A percentile compares a stretch with the other conserved stretches of the same genome.
Conservation (phyloP, 2,113 vertebrate species). For the Oostethus manadensis region DNA sequence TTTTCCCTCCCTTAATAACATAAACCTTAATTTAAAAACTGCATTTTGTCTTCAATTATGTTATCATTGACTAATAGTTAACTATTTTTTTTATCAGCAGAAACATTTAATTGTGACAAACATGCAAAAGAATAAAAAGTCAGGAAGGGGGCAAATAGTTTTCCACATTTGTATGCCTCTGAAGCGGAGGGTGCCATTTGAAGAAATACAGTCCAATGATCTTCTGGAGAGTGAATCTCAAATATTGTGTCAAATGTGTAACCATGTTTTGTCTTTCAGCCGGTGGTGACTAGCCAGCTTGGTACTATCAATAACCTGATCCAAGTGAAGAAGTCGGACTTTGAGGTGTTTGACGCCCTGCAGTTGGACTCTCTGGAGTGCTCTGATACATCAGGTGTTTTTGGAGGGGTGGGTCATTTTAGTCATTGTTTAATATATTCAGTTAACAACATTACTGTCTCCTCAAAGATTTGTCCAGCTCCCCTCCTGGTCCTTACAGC, state of each 20-base stretch:
- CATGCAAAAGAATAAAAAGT: too few species aligned
- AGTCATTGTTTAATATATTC: background rate
- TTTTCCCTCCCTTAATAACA: too few species aligned
- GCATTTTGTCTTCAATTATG: too few species aligned
- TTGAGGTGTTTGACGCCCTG: slow-evolving; percentile 94
- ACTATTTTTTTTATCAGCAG: too few species aligned
- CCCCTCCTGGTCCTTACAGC: slow-evolving; percentile 89
- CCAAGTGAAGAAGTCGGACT: slow-evolving; percentile 95
- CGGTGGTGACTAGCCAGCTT: slow-evolving; percentile 92
- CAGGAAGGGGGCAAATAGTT: too few species aligned
- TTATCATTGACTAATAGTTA: too few species aligned
- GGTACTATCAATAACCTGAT: slow-evolving; percentile 97
- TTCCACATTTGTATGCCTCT: too few species aligned
- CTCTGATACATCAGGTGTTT: slow-evolving; percentile 83
- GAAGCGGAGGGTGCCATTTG: too few species aligned
- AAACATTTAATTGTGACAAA: too few species aligned
- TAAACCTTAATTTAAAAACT: too few species aligned
- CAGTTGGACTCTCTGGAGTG: slow-evolving; percentile 94
- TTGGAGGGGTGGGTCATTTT: background rate
- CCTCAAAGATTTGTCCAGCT: slow-evolving; percentile 86
- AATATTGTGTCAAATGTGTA: background rate
- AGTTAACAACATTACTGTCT: background rate
- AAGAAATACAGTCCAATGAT: too few species aligned
- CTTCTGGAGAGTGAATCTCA: background rate
- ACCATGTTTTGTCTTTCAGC: slow-evolving; percentile 62